These are phyloP conservation scores for Hydra vulgaris DNA, from an alignment of 30 jellyfish, hydroid and myxozoan genomes.

Conservation along the genomic window DNA sequence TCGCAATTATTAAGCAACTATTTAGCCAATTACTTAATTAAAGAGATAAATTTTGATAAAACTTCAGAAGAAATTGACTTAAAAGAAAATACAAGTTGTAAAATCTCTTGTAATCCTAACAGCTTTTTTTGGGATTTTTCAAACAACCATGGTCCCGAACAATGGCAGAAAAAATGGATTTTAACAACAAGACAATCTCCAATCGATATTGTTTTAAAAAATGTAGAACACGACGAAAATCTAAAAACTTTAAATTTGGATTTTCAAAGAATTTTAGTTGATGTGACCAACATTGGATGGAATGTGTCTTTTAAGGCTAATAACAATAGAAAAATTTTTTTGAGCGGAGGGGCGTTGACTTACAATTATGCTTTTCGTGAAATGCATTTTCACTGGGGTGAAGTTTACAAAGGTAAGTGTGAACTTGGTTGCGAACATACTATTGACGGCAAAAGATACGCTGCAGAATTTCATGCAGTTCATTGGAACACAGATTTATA, in stretches of 20 bases:
- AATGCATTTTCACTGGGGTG: conserved; percentile 90
- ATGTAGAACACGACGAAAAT: conserved; percentile 5
- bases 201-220: conserved; percentile 11
- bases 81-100: too few species aligned
- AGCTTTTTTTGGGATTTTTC: conserved; percentile 18
- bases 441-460: conserved; percentile 49
- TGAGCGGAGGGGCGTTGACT: conserved; percentile 64
- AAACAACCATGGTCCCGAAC: conserved; percentile 17
- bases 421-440: conserved; percentile 76
- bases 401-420: conserved; percentile 21
- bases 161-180: conserved; percentile 18
- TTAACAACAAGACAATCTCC: conserved; percentile 19
- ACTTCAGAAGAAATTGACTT: background rate
- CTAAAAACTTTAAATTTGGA: conserved; percentile 3
- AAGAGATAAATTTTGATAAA: too few species aligned
- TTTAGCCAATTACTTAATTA: too few species aligned
- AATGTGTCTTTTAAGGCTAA: conserved; percentile 29
- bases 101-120: background rate
- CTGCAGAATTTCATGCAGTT: conserved; percentile 86
- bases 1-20: too few species aligned
- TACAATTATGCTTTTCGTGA: conserved; percentile 49
- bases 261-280: background rate
- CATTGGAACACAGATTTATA: conserved; percentile 54
- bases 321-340: conserved; percentile 3
- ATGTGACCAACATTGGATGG: conserved; percentile 46